Conservation (phyloP, 2,888 invertebrate species). For the Agrilus mali region DNA sequence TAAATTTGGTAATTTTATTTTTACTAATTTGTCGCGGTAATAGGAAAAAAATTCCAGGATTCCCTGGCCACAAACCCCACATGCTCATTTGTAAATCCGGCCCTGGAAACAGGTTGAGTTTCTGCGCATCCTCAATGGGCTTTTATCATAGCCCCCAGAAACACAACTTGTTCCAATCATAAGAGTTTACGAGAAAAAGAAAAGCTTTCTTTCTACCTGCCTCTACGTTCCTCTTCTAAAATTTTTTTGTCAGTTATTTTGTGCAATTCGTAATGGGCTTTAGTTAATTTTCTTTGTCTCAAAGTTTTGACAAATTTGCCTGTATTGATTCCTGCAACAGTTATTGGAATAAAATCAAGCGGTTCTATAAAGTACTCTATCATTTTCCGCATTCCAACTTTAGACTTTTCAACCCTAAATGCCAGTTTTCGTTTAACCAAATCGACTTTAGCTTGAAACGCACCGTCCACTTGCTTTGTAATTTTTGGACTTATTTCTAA, state of each 20-base stretch:
- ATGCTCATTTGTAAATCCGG: too few relatives aligned
- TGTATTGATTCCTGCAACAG: constrained; percentile 42
- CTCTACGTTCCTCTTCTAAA: constrained; percentile 40
- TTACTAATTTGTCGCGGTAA: too few relatives aligned
- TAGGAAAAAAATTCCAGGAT: too few relatives aligned
- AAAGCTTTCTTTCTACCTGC: constrained; percentile 34
- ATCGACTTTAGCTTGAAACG: constrained; percentile 46
- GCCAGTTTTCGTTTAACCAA: constrained; percentile 52
- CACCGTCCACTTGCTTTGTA: constrained; percentile 44
- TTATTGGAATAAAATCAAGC: constrained; percentile 51
- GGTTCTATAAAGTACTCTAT: constrained; percentile 52
- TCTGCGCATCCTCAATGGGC: too few relatives aligned
- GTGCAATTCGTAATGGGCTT: constrained; percentile 42
- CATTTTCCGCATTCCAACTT: constrained; percentile 40
- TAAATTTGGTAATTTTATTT: too few relatives aligned
- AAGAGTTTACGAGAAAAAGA: background rate
- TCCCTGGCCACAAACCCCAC: too few relatives aligned
- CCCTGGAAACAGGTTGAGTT: too few relatives aligned
- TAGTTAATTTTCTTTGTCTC: constrained; percentile 48
- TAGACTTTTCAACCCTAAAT: constrained; percentile 57
- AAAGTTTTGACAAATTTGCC: constrained; percentile 40
- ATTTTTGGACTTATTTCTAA: constrained; percentile 58
- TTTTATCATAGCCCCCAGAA: too few relatives aligned
- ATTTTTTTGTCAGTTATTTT: constrained; percentile 46
- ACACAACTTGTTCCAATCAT: too few relatives aligned